A percentile compares a stretch with the other conserved stretches of the same genome.
Evolutionary conservation across 2,888 invertebrate species (phyloP).

Genomic region (Hypercompe scribonia): DNA sequence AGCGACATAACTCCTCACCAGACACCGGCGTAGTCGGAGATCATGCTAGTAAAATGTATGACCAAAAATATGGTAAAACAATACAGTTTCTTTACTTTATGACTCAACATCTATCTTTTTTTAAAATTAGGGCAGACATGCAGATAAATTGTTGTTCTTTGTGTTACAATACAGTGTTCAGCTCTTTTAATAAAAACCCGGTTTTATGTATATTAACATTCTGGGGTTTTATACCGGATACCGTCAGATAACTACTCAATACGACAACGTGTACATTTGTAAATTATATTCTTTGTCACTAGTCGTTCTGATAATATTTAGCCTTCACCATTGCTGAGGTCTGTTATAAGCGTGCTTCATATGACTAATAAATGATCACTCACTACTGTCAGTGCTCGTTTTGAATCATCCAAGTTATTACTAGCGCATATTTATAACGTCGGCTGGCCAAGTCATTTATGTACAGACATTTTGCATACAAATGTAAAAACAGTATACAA

Average conservation of each 20-base stretch:
- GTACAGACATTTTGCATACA: background rate
- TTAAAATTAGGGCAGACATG: background rate
- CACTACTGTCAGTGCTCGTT: no score
- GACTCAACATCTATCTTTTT: background rate
- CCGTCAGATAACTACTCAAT: background rate
- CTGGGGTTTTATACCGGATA: background rate
- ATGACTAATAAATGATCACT: background rate
- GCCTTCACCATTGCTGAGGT: conserved; percentile 1
- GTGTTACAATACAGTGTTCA: background rate
- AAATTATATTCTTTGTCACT: background rate
- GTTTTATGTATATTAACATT: conserved; percentile 1
- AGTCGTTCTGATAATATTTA: conserved; percentile 6
- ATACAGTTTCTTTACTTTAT: background rate
- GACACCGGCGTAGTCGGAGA: conserved; percentile 76
- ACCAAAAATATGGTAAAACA: conserved; percentile 3
- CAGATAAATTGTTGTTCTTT: background rate
- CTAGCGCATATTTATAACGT: background rate
- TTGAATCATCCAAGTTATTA: background rate
- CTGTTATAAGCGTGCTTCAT: background rate
- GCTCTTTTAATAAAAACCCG: background rate
- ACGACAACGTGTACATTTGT: background rate
- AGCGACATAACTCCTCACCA: conserved; percentile 83
- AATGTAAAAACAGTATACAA: background rate
- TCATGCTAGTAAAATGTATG: conserved; percentile 76
- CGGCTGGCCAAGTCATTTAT: background rate